Conservation (phyloP, 2,888 invertebrate genomes). For the Amiota minor region DNA sequence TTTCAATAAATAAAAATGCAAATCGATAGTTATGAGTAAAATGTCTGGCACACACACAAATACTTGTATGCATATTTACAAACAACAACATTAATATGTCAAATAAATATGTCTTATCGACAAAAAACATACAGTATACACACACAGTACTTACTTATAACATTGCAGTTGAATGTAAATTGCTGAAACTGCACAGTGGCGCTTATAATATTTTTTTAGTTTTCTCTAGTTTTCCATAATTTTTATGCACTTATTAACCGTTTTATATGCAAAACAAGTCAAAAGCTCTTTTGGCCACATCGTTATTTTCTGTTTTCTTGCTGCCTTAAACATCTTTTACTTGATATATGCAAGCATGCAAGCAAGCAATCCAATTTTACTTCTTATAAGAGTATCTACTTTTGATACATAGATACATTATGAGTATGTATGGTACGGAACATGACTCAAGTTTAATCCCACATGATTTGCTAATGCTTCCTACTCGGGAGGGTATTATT, state of each 20-base stretch:
- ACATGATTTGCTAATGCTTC: slow-evolving; percentile 4
- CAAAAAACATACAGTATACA: not conserved
- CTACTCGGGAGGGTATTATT: not conserved
- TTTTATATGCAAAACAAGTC: slow-evolving; percentile 6
- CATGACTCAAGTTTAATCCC: slow-evolving; percentile 11
- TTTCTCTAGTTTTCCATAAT: not conserved
- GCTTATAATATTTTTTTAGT: not conserved
- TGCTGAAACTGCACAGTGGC: not conserved
- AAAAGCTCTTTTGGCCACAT: not conserved
- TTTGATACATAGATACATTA: not conserved
- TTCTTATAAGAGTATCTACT: not conserved
- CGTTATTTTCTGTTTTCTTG: not conserved
- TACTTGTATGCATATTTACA: too few species aligned
- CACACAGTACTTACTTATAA: not conserved
- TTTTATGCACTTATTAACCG: slow-evolving; percentile 13
- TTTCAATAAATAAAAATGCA: slow-evolving; percentile 23
- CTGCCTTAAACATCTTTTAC: not conserved
- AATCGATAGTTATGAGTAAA: slow-evolving; percentile 15
- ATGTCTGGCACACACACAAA: not conserved
- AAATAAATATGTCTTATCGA: slow-evolving; percentile 17
- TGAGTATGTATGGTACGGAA: not conserved
- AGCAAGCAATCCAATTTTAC: not conserved
- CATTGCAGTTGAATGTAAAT: not conserved
- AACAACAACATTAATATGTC: slow-evolving; percentile 14
- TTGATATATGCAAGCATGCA: too few species aligned